Conservation (phyloP, 2,113 vertebrate genomes). For the Dipodomys stephensi region DNA sequence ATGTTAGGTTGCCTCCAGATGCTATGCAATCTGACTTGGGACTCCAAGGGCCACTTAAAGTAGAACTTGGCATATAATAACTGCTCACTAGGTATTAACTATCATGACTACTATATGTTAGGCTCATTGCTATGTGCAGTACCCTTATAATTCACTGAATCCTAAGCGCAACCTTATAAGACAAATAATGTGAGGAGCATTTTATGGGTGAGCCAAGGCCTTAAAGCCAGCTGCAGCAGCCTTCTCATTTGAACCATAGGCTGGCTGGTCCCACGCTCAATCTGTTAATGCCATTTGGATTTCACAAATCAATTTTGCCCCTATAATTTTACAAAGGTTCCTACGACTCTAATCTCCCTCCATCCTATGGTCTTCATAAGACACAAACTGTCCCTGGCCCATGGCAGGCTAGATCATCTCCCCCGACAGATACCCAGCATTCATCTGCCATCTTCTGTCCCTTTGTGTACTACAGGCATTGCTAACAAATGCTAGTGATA, state of each 20-base stretch:
- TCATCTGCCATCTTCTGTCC: neutral
- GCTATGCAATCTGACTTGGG: neutral
- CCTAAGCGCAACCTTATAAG: neutral
- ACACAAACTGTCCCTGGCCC: neutral
- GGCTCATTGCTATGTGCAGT: neutral
- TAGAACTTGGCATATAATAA: neutral
- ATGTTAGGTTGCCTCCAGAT: neutral
- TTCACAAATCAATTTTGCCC: neutral
- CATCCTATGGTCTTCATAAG: neutral
- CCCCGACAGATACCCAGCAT: no score
- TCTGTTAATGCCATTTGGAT: neutral
- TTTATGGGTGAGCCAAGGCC: neutral
- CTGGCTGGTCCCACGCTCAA: neutral
- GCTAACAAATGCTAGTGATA: neutral
- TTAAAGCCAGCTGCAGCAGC: neutral
- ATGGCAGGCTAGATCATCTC: no score
- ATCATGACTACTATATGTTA: no score
- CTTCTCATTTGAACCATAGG: neutral
- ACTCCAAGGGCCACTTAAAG: neutral
- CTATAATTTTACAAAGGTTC: neutral
- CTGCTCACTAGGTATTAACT: neutral
- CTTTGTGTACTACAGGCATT: neutral
- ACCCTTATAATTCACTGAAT: neutral
- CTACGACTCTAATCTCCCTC: neutral
- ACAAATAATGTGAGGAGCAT: fast-evolving